phyloP scores from a whole-genome alignment of 2,113 vertebrate genomes.

The Erpornis zantholeuca region DNA sequence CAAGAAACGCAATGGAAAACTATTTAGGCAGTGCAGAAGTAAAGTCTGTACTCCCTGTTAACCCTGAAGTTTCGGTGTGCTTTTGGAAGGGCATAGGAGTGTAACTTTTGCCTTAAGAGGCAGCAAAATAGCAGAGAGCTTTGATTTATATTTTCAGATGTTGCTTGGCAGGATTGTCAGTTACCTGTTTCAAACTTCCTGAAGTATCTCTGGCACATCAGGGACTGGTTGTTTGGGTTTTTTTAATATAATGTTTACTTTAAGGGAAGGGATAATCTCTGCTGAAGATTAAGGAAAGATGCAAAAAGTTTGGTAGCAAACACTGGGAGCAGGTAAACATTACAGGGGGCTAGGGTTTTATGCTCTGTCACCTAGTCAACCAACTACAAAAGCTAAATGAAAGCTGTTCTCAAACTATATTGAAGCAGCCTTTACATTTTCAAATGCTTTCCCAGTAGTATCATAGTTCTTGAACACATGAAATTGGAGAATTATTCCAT shows the following conservation, averaged over 20 bases:
- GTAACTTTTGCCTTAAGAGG: not conserved
- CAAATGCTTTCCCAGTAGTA: not conserved
- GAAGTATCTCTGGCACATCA: not conserved
- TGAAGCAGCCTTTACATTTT: not conserved
- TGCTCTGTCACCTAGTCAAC: not conserved
- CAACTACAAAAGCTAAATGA: not conserved
- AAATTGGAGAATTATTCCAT: not conserved
- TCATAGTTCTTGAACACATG: not conserved
- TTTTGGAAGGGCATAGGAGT: not conserved
- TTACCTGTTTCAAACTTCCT: not conserved
- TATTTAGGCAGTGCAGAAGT: not conserved
- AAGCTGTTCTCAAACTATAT: not conserved
- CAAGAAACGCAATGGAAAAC: not conserved
- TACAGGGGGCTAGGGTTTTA: not conserved
- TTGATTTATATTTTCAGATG: not conserved
- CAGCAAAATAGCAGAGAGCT: not conserved
- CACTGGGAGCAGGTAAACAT: not conserved
- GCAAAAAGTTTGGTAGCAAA: not conserved
- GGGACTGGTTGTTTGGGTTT: not conserved
- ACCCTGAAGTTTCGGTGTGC: not conserved
- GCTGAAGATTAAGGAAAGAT: not conserved
- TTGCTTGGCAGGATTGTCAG: not conserved
- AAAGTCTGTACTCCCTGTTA: not conserved
- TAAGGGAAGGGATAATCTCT: not conserved
- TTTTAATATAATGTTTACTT: not conserved